These are phyloP conservation scores for Terrapene triunguis DNA, from an alignment of 2,113 vertebrate genomes.

Conservation along the genomic window DNA sequence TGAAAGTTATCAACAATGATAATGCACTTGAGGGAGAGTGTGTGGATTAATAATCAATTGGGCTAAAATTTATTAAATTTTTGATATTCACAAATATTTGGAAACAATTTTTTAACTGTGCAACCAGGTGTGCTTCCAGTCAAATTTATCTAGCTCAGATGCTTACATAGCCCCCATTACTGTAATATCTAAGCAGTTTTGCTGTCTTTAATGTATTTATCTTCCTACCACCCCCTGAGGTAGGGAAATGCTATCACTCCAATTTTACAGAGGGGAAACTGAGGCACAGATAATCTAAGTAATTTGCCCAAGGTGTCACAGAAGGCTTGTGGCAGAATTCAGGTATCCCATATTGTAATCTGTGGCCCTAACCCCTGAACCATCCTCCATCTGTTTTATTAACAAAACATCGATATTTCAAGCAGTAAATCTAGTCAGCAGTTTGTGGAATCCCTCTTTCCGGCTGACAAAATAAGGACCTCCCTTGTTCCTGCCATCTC, in stretches of 20 bases:
- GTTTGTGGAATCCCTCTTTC: neutral
- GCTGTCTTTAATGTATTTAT: neutral
- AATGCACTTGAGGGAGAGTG: neutral
- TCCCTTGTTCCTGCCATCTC: accelerated
- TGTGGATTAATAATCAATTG: neutral
- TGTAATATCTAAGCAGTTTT: neutral
- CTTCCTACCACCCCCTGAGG: neutral
- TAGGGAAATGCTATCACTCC: neutral
- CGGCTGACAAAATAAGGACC: neutral
- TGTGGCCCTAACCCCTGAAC: neutral
- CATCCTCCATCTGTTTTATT: neutral
- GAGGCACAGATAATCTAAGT: neutral
- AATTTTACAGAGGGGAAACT: neutral
- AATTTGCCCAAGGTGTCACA: neutral
- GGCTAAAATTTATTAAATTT: neutral
- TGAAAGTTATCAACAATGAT: neutral
- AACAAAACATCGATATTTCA: neutral
- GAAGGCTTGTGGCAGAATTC: neutral
- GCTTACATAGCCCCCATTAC: neutral
- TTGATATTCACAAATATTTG: neutral
- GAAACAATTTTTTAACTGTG: neutral
- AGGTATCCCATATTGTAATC: neutral
- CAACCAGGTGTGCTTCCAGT: neutral
- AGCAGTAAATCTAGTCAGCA: neutral
- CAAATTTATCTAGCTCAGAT: neutral